Evolutionary conservation across 2,888 invertebrate species (phyloP), one percentile per base, ranked within the genome.

Genomic region (Apamea monoglypha): DNA sequence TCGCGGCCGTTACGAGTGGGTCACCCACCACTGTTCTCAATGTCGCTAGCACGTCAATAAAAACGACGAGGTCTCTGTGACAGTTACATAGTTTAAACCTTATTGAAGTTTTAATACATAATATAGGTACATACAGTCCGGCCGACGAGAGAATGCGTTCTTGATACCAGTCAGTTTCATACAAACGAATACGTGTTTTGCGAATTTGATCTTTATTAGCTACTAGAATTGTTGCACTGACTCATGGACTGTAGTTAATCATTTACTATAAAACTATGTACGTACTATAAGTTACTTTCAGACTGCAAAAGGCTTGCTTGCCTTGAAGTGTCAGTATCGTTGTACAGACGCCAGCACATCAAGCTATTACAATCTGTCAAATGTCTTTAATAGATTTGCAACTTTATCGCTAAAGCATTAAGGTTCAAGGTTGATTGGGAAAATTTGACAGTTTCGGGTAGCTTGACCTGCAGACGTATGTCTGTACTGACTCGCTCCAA

Each of bases 301-400:
- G 29, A 69, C 36, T n/a, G n/a, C 47, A 50, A 67, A 66, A 76
- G 66, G 47, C 86, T 81, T 32, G 86, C 6, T 86, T 67, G 53
- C 86, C 87, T 86, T 86, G 84, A 80, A 68, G 53, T 77, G 84
- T 77, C 79, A 76, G 25, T 83, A 72, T 67, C 25, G 47, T 53
- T 36, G 16, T 66, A 40, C 4, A 36, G 5, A 6, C 36, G 36
- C 36, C 36, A 36, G 36, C 36, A 6, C 6, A 6, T 36, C 36
- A 36, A 3, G n/a, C n/a, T n/a, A n/a, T n/a, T n/a, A n/a, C n/a
- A n/a, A n/a, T n/a, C n/a, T n/a, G n/a, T n/a, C n/a, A n/a, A n/a
- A n/a, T n/a, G n/a, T n/a, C n/a, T n/a, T n/a, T n/a, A n/a, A n/a
- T n/a, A n/a, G n/a, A n/a, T n/a, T n/a, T n/a, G n/a, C n/a, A n/a